Evolutionary conservation across 2,888 invertebrate genomes (phyloP).

Genomic region (Seira musarum): DNA sequence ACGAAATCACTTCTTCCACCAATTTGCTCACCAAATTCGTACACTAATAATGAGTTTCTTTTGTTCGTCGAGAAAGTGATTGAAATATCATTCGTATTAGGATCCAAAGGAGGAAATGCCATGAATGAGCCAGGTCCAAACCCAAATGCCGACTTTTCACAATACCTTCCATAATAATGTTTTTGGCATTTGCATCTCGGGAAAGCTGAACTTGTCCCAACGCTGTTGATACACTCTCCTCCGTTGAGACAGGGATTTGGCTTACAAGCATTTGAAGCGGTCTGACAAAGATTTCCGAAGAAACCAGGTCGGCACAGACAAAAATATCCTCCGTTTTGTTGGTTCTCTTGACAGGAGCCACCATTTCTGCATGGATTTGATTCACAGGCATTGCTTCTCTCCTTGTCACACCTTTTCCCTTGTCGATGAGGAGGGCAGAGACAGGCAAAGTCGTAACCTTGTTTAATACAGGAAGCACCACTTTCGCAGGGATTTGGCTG

Average conservation of each 20-base stretch:
- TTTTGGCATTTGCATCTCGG: conserved; percentile 85
- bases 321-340: conserved; percentile 90
- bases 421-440: conserved; percentile 84
- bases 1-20: conserved; percentile 94
- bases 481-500: conserved; percentile 88
- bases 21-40: conserved; percentile 91
- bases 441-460: conserved; percentile 89
- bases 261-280: conserved; percentile 87
- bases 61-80: conserved; percentile 93
- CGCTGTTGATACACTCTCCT: conserved; percentile 80
- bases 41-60: conserved; percentile 87
- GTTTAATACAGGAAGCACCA: conserved; percentile 87
- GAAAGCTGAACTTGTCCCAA: conserved; percentile 90
- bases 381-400: conserved; percentile 87
- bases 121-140: conserved; percentile 92
- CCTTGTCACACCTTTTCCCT: conserved; percentile 88
- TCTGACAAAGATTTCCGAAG: conserved; percentile 92
- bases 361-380: conserved; percentile 92
- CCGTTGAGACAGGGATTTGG: conserved; percentile 90
- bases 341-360: conserved; percentile 91
- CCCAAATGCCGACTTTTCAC: conserved; percentile 91
- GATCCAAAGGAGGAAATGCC: conserved; percentile 88
- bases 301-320: conserved; percentile 94
- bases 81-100: conserved; percentile 91
- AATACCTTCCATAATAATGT: conserved; percentile 89